Base-by-base conservation (phyloP, 2,797 vertebrate species). In the Ptychobarbus kaznakovi region DNA sequence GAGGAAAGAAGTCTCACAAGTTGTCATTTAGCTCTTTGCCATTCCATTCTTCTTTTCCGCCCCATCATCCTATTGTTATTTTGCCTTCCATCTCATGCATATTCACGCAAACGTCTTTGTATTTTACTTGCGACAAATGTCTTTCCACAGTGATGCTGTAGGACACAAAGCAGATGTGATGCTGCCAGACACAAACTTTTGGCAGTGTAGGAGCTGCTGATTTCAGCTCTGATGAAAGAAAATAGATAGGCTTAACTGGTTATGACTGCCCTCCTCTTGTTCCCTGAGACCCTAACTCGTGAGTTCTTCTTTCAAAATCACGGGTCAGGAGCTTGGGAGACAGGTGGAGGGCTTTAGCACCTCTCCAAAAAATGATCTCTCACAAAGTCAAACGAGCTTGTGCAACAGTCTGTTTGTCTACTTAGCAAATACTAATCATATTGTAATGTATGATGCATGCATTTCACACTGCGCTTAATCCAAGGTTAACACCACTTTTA, bases 211-310 rank as follows among this genome's bases (percentile, higher is more conserved):
- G 49, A 74, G n/a, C 22, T 18, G 72, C 63, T 28, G 68, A n/a
- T 13, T 78, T 63, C 65, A 38, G 58, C 46, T 68, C 22, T 32
- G 72, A 72, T 42, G 65, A 42, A 56, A 56, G n/a, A 51, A 69
- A 69, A 74, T 6, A 7, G 49, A 65, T 69, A 32, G 70, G 40
- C 69, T 91, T 89, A 38, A 87, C 91, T 91, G 89, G 92, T 92
- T 61, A 94, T 91, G 94, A 94, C 94, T 86, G 92, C 97, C 97
- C 97, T 99, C 97, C 97, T 98, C 98, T 97, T 97, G 97, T 97
- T 99, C 98, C 98, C 98, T 99, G 98, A 99, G 98, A 99, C 98
- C 98, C 98, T 99, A 99, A 99, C 98, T 99, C 98, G 98, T 99
- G 98, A 99, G 98, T 95, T 97, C 96, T 96, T 95, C 95, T 96